phyloP scores from a whole-genome alignment of 2,888 invertebrate genomes.

The Parnassius apollo region DNA sequence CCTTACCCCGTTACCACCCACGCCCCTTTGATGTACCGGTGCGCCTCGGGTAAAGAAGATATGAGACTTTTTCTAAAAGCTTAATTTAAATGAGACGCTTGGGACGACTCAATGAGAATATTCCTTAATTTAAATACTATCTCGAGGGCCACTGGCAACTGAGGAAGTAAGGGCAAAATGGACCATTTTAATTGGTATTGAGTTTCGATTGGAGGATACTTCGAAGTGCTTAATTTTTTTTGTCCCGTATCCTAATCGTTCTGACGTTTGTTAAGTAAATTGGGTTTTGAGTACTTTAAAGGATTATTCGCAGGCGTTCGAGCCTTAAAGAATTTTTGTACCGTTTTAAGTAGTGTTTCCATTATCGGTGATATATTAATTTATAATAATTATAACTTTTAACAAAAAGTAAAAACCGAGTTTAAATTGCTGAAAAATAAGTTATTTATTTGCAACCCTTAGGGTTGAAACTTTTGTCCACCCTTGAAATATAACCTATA shows the following conservation, averaged over 20 bases:
- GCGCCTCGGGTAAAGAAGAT: conserved; percentile 77
- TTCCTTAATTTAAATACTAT: conserved; percentile 79
- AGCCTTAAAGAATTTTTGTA: conserved; percentile 11
- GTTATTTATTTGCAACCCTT: no score
- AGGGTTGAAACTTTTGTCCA: no score
- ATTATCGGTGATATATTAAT: no score
- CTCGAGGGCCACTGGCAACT: conserved; percentile 55
- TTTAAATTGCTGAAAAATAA: no score
- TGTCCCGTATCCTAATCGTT: conserved; percentile 36
- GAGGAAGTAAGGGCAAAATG: conserved; percentile 48
- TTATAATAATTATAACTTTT: no score
- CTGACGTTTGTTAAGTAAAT: conserved; percentile 44
- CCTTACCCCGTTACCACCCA: conserved; percentile 63
- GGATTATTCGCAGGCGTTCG: conserved; percentile 35
- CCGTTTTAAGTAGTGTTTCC: neutral
- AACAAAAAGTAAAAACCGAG: no score
- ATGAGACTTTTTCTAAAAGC: conserved; percentile 81
- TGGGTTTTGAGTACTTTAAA: conserved; percentile 39
- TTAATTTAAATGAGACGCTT: conserved; percentile 78
- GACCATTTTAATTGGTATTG: conserved; percentile 76
- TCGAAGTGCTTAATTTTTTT: conserved; percentile 43
- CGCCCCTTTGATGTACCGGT: conserved; percentile 71
- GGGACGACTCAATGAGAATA: conserved; percentile 75
- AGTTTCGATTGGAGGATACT: conserved; percentile 69
- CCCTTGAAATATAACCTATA: no score